Base-by-base conservation (phyloP, 2,888 invertebrate genomes). In the Limnephilus lunatus region DNA sequence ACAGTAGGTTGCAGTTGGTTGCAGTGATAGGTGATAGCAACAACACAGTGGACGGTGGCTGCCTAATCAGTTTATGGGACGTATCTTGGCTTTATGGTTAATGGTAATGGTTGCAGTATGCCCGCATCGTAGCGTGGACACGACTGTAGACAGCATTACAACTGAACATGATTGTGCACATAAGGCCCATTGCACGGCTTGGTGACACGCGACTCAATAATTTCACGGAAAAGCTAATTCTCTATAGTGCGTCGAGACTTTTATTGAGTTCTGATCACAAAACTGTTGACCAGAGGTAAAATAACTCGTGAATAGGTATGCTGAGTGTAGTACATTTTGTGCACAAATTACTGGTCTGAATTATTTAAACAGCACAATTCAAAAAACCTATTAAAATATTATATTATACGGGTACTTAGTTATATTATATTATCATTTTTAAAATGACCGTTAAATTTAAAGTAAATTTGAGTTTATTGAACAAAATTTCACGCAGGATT, bases 1-100 rank as follows among this genome's bases (percentile, higher is more conserved):
- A 7, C 68, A 25, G 68, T 68, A 1, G 4, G 53, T 68, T 68
- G 25, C 68, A 68, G 68, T 68, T 68, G 68, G 25, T 68, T 68
- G n/a, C 68, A 68, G 25, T n/a, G 25, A 44, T 44, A 44, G 44
- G 44, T 44, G 44, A 48, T 48, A 48, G 48, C 48, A 14, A 48
- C 48, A 15, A 68, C 25, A 31, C 39, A 32, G 83, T 9, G 32
- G 32, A 31, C 83, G 83, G 31, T 83, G 83, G 83, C 31, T 35
- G 19, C 83, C 83, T 31, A 83, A 83, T 83, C 83, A 15, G 83
- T 83, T 83, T 32, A 83, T 39, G 83, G 83, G 35, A 32, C 83
- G 12, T 35, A 1, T n/a, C 32, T 14, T 48, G 48, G 48, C 14
- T 48, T 48, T 48, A 48, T 48, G 31, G 82, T 31, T 82, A 25